Percentiles rank a stretch among this genome's conserved stretches.
phyloP scores from a whole-genome alignment of 2,888 invertebrate species.

The Xestia xanthographa region DNA sequence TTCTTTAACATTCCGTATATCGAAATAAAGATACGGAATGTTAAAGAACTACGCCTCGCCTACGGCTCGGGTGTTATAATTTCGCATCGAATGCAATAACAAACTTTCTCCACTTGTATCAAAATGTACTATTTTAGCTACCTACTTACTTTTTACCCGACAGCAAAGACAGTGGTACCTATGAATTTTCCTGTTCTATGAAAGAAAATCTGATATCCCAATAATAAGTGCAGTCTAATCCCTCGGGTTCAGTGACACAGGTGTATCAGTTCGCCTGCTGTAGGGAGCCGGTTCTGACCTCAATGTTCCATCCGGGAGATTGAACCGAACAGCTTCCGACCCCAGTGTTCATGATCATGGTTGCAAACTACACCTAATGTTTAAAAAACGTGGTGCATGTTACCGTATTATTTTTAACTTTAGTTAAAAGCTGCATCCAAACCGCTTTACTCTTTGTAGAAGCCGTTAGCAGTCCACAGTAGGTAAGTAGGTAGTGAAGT shows the following conservation, averaged over 20 bases:
- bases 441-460: no score
- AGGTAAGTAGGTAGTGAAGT: no score
- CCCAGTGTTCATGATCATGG: slow-evolving; percentile 23
- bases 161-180: neutral
- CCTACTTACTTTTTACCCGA: neutral
- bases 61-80: no score
- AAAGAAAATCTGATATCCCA: neutral
- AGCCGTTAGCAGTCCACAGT: no score
- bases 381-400: neutral
- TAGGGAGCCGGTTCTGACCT: slow-evolving; percentile 64
- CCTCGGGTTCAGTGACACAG: slow-evolving; percentile 61
- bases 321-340: slow-evolving; percentile 56
- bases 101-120: no score
- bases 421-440: no score
- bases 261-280: slow-evolving; percentile 56
- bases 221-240: neutral
- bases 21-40: no score
- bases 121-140: no score
- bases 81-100: no score
- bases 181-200: neutral
- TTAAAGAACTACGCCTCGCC: no score
- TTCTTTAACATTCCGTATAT: no score
- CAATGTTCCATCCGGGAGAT: slow-evolving; percentile 65
- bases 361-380: neutral
- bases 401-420: neutral